These are phyloP conservation scores for Lypha dubia DNA, from an alignment of 2,888 invertebrate genomes.

Conservation along the genomic window DNA sequence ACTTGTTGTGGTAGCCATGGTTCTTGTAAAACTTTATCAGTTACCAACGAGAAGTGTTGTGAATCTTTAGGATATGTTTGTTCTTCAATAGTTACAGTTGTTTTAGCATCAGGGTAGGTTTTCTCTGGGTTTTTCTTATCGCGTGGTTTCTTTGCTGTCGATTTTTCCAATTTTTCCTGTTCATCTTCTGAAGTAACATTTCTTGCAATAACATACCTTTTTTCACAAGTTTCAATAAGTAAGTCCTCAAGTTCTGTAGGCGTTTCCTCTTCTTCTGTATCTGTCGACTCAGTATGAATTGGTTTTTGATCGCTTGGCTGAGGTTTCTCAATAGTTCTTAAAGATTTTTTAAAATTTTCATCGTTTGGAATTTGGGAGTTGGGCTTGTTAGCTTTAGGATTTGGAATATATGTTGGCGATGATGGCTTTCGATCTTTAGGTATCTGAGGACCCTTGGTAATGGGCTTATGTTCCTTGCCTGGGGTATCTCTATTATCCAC, in stretches of 20 bases:
- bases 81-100: constrained; percentile 21
- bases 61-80: constrained; percentile 37
- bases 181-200: constrained; percentile 10
- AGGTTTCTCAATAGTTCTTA: constrained; percentile 15
- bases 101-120: constrained; percentile 11
- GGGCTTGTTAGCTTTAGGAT: not conserved
- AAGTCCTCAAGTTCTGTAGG: constrained; percentile 25
- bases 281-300: not conserved
- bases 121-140: not conserved
- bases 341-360: constrained; percentile 34
- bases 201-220: not conserved
- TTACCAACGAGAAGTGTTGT: not conserved
- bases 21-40: not conserved
- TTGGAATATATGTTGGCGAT: not conserved
- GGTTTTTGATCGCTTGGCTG: not conserved
- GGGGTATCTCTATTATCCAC: not conserved
- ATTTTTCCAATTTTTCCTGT: not conserved
- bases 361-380: not conserved
- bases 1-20: constrained; percentile 11
- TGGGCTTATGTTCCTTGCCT: not conserved
- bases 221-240: constrained; percentile 33
- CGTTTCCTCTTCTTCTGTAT: constrained; percentile 37
- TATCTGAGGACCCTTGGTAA: not conserved
- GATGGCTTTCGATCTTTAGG: not conserved
- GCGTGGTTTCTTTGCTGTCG: constrained; percentile 1